Percentiles rank a stretch among this genome's conserved stretches.
Conservation (phyloP, 1,140 invertebrate species). For the Carposina sasakii region DNA sequence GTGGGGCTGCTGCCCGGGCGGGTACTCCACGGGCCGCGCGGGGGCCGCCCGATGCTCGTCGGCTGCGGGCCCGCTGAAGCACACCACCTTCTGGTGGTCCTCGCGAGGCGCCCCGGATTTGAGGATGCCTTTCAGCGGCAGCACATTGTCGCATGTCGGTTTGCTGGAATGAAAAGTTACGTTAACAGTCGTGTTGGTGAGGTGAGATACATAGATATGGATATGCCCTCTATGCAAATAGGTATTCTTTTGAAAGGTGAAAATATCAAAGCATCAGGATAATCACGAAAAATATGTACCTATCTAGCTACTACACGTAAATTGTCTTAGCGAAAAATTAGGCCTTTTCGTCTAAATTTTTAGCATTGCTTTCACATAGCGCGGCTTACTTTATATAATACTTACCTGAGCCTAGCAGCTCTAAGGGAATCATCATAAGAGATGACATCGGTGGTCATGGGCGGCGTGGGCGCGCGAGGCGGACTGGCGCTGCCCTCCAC, state of each 20-base stretch:
- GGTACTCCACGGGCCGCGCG: conserved; percentile 22
- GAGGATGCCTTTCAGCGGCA: conserved; percentile 57
- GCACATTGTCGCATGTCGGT: conserved; percentile 43
- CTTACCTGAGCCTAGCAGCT: conserved; percentile 32
- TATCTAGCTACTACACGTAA: too few species aligned
- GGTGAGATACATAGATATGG: too few species aligned
- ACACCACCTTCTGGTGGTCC: conserved; percentile 62
- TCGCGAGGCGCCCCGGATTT: conserved; percentile 50
- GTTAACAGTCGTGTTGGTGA: too few species aligned
- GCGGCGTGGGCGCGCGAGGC: conserved; percentile 39
- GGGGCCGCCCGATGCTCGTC: conserved; percentile 32
- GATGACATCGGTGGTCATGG: conserved; percentile 43
- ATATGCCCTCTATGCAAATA: too few species aligned
- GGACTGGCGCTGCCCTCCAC: conserved; percentile 51
- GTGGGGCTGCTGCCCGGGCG: conserved; percentile 43
- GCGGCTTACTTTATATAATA: too few species aligned
- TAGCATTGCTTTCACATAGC: too few species aligned
- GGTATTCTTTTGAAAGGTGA: too few species aligned
- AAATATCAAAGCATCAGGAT: too few species aligned
- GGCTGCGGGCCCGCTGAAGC: conserved; percentile 52
- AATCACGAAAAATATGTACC: too few species aligned
- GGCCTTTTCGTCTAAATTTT: too few species aligned
- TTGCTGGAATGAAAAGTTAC: conserved; percentile 32
- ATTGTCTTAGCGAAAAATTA: too few species aligned
- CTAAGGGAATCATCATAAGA: conserved; percentile 50